Percentiles rank a stretch among this genome's conserved stretches.
Conservation (phyloP, 64 coral and sea anemone species). For the Porites lutea region DNA sequence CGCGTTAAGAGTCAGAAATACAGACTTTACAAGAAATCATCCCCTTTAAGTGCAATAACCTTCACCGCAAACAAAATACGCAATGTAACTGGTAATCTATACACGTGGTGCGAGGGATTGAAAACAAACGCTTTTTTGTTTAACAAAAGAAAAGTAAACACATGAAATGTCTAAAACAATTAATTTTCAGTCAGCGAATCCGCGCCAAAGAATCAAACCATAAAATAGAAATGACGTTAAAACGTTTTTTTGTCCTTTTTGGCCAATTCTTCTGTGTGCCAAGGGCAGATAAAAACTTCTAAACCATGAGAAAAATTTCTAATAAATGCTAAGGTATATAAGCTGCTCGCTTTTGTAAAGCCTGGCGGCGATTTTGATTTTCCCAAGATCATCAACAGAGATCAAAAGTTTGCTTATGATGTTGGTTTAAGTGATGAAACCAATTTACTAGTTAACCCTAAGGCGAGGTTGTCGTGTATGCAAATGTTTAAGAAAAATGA, state of each 20-base stretch:
- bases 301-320: neutral
- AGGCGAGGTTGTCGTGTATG: neutral
- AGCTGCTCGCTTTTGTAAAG: neutral
- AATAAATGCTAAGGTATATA: neutral
- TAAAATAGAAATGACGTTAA: neutral
- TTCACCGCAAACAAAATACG: too few relatives aligned
- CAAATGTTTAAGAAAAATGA: slow-evolving; percentile 13
- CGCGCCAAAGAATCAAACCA: neutral
- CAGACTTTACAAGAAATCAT: too few relatives aligned
- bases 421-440: neutral
- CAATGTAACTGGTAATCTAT: neutral
- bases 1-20: too few relatives aligned
- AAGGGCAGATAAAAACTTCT: neutral
- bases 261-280: neutral
- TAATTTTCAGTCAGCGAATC: neutral
- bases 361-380: neutral
- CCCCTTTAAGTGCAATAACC: too few relatives aligned
- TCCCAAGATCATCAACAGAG: neutral
- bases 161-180: slow-evolving; percentile 20
- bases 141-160: slow-evolving; percentile 56
- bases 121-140: slow-evolving; percentile 39
- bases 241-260: neutral
- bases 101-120: neutral
- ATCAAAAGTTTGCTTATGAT: neutral
- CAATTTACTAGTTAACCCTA: slow-evolving; percentile 3